Base-by-base conservation (phyloP, 1,140 invertebrate species). In the Drosophila teissieri region DNA sequence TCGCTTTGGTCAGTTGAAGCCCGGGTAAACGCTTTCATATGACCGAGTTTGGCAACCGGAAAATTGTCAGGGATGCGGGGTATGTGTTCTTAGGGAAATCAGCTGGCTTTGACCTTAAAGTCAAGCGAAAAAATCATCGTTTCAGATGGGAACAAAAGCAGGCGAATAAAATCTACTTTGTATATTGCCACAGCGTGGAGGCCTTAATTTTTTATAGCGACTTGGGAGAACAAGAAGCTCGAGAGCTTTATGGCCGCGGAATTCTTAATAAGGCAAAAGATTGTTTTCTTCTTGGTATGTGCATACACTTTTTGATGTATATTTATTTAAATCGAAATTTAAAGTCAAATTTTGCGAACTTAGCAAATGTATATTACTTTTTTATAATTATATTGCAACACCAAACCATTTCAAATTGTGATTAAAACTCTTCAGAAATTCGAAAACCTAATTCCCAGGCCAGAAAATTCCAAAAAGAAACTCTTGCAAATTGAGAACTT, bases 141-240 rank as follows among this genome's bases (percentile, higher is more conserved):
- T 10, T 8, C 11, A 55, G 42, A 4, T 31, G 11, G 17, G 7
- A 2, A n/a, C 1, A 12, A 17, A 19, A n/a, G 15, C 27, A 15
- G 19, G 60, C 42, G 12, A 12, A 69, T 55, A 68, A 48, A 31
- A 55, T 70, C 49, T 40, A 49, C 63, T 42, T 56, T 70, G 56
- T 56, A 70, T 48, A 70, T 69, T 56, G 24, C 51, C 36, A 17
- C 40, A 49, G 61, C 31, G 61, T 24, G 39, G 34, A 39, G 40
- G 44, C 51, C 44, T 68, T 37, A 40, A 70, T 69, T 37, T 70
- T 56, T 69, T 64, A 68, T 68, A 22, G 27, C 45, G 46, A 52
- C 60, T 24, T 10, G 64, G 60, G 60, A 67, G 17, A 52, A 37
- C 62, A 24, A 65, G 34, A 67, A 48, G 34, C 19, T 68, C 36